Conservation (phyloP, 1,140 invertebrate genomes). For the Drosophila tropicalis region DNA sequence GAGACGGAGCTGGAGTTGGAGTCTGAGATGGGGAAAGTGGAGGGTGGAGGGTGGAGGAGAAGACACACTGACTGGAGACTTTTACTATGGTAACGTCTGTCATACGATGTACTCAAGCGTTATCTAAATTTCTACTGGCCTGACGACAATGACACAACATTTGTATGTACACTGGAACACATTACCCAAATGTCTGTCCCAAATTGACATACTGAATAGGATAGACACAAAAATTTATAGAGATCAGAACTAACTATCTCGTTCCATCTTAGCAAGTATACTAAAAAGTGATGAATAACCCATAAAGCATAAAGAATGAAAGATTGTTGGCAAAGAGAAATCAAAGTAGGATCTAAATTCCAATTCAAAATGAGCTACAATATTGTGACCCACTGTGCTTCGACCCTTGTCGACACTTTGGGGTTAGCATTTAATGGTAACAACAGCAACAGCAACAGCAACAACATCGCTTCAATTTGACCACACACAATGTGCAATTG, state of each 20-base stretch:
- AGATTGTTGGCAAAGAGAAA: too few relatives aligned
- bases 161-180: too few relatives aligned
- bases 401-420: background rate
- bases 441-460: slow-evolving; percentile 2
- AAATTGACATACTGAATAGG: too few relatives aligned
- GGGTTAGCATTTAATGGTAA: slow-evolving; percentile 12
- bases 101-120: slow-evolving; percentile 2
- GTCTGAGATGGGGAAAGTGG: background rate
- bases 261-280: too few relatives aligned
- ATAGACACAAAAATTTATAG: too few relatives aligned
- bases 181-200: too few relatives aligned
- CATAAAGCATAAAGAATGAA: too few relatives aligned
- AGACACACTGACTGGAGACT: background rate
- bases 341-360: too few relatives aligned
- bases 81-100: slow-evolving; percentile 11
- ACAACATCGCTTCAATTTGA: slow-evolving; percentile 56
- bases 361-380: background rate
- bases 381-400: background rate
- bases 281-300: too few relatives aligned
- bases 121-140: slow-evolving; percentile 1
- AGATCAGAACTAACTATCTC: too few relatives aligned
- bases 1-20: background rate
- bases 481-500: slow-evolving; percentile 77
- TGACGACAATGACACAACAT: background rate
- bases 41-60: too few relatives aligned